Base-by-base conservation (phyloP, 2,888 invertebrate species). In the Stenodera caucasica region DNA sequence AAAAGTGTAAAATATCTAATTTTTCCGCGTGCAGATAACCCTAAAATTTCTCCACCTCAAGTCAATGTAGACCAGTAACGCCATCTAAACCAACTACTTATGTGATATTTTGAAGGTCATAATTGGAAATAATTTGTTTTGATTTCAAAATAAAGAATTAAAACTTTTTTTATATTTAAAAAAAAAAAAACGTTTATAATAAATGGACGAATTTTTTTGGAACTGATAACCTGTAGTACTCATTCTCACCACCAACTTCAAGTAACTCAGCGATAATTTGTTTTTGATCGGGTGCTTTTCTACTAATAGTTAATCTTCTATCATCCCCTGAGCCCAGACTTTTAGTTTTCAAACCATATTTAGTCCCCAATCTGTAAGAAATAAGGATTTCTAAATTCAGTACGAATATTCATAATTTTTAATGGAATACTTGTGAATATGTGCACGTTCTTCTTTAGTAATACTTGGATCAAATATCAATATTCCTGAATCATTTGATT, bases 401-500 rank as follows among this genome's bases (percentile, higher is more conserved):
- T 8, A 32, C 6, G 2, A 53, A 53, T 32, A n/a, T 32, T 30
- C 8, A 32, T 30, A 53, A 30, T 53, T 53, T n/a, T 14, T 6
- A 35, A 52, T 30, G 1, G 8, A 53, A 18, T 55, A 56, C 60
- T 51, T 40, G 26, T 60, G 60, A 8, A 60, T 56, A 4, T 53
- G 29, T 14, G 15, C 53, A 14, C 60, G 37, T 40, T 60, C 60
- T 51, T 56, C 56, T 53, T 60, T 60, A 14, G 52, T 56, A 33
- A 60, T 53, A n/a, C 56, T 49, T 5, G 56, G 30, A 32, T 60
- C 52, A 55, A 60, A 60, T 14, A 54, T 49, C 11, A 60, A 52
- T 14, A 53, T 56, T 14, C 49, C n/a, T 11, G 40, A 32, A n/a
- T 45, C 15, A n/a, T 55, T 32, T 2, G 52, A 53, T 33, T 11